Conservation (phyloP, 2,797 vertebrate species). For the Chiloscyllium punctatum region DNA sequence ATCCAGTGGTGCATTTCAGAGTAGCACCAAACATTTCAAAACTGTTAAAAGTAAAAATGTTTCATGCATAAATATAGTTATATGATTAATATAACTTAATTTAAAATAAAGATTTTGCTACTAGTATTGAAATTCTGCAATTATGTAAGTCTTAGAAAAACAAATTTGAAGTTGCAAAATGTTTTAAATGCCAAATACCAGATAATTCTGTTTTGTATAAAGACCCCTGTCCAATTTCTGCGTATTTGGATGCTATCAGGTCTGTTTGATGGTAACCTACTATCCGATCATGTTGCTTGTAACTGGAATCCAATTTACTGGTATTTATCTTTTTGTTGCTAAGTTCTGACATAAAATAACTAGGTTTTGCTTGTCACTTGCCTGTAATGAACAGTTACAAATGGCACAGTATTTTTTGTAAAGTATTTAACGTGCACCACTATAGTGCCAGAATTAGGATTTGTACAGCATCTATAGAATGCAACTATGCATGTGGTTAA, state of each 20-base stretch:
- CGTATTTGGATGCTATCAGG: conserved; percentile 37
- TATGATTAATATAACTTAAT: conserved; percentile 36
- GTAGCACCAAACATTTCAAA: conserved; percentile 55
- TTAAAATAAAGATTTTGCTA: conserved; percentile 54
- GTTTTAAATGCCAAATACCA: conserved; percentile 55
- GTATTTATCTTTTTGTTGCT: conserved; percentile 36
- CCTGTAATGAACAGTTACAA: conserved; percentile 50
- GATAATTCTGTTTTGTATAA: conserved; percentile 52
- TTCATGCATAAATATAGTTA: conserved; percentile 36
- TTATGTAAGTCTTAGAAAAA: conserved; percentile 44
- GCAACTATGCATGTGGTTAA: conserved; percentile 77
- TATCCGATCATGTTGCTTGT: conserved; percentile 37
- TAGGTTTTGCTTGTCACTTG: conserved; percentile 55
- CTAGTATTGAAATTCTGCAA: conserved; percentile 56
- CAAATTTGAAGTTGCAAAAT: conserved; percentile 50
- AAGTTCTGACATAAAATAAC: conserved; percentile 31
- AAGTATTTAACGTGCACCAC: conserved; percentile 44
- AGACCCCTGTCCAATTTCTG: conserved; percentile 16
- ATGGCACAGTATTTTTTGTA: conserved; percentile 50
- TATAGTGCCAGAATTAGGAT: conserved; percentile 47
- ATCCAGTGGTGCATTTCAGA: conserved; percentile 52
- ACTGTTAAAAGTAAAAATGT: conserved; percentile 40
- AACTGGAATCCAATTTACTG: conserved; percentile 28
- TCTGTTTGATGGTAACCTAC: conserved; percentile 31
- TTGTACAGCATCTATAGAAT: conserved; percentile 74